Base-by-base conservation (phyloP, 2,888 invertebrate genomes). In the Dermolepida albohirtum region DNA sequence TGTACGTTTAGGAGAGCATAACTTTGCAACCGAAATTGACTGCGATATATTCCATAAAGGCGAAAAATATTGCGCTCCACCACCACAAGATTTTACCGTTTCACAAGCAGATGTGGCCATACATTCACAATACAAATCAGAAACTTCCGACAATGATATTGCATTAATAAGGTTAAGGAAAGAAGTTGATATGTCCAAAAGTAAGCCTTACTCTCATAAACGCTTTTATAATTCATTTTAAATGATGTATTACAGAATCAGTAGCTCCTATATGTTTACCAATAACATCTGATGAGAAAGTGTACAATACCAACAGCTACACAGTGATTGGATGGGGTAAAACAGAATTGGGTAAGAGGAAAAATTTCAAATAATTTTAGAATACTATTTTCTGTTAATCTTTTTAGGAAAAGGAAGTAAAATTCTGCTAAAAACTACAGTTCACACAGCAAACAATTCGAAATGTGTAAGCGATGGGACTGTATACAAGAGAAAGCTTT, bases 1-100 rank as follows among this genome's bases (percentile, higher is more conserved):
- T 44, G 86, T 89, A 5, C 85, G 89, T 22, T 79, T 91, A 29
- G 90, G 90, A 0, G 90, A 90, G 69, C 86, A 88, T 27, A 17
- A 55, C 22, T 41, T 55, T 41, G 4, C 5, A 4, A 41, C 10
- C 6, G 41, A 41, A 5, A 10, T 12, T n/a, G 55, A 55, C 16
- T 55, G 55, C 4, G 17, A 0, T 1, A 17, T 43, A 1, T 11
- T 1, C 14, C 5, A 39, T 10, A 22, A n/a, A 7, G 27, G 43
- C 5, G 5, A 6, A 2, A 7, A 5, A 6, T n/a, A 22, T 17
- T 87, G 80, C 69, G 82, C 83, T 0, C 82, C 84, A 4, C 80
- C 77, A 49, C 84, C 85, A 44, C 86, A 87, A 75, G 85, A 88
- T 74, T 84, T 86, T 69, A 75, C 76, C 16, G 83, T 89, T 4